Percentiles rank a stretch among this genome's conserved stretches.
Evolutionary conservation across 1,140 invertebrate species (phyloP).

Genomic region (Bombus waltoni): DNA sequence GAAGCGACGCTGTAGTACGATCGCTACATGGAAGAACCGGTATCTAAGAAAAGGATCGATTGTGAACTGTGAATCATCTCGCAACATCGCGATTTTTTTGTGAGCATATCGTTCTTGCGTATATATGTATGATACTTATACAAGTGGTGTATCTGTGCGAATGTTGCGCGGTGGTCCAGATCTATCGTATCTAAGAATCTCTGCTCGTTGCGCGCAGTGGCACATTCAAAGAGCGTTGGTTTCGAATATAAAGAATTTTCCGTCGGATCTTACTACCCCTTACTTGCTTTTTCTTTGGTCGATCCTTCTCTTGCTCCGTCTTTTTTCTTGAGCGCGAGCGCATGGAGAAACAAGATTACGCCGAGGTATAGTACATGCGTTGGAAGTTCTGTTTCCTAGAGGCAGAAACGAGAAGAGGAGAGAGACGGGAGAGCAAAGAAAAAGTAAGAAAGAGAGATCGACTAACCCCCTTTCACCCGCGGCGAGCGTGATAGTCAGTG

Average conservation of each 20-base stretch:
- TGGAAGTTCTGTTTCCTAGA: constrained; percentile 58
- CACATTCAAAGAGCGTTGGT: constrained; percentile 11
- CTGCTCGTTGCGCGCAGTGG: neutral
- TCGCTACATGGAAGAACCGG: neutral
- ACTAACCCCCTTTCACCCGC: constrained; percentile 59
- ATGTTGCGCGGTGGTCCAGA: constrained; percentile 16
- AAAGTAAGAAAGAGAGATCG: constrained; percentile 40
- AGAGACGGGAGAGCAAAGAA: constrained; percentile 9
- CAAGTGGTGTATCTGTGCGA: neutral
- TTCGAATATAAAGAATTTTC: constrained; percentile 73
- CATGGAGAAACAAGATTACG: constrained; percentile 78
- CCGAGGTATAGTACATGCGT: constrained; percentile 60
- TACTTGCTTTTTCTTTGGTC: constrained; percentile 10
- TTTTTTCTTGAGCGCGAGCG: constrained; percentile 41
- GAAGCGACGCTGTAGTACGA: neutral
- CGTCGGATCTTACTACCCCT: constrained; percentile 19
- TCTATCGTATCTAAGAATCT: constrained; percentile 37
- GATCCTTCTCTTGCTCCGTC: neutral
- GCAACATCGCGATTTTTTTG: neutral
- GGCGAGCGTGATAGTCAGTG: constrained; percentile 74
- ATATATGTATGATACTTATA: too few relatives aligned
- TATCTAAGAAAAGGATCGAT: neutral
- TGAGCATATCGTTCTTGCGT: too few relatives aligned
- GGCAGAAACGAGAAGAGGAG: constrained; percentile 44
- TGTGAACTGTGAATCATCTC: neutral